These are phyloP conservation scores for Carlito syrichta DNA, from an alignment of 2,113 vertebrate species.

Conservation along the genomic window DNA sequence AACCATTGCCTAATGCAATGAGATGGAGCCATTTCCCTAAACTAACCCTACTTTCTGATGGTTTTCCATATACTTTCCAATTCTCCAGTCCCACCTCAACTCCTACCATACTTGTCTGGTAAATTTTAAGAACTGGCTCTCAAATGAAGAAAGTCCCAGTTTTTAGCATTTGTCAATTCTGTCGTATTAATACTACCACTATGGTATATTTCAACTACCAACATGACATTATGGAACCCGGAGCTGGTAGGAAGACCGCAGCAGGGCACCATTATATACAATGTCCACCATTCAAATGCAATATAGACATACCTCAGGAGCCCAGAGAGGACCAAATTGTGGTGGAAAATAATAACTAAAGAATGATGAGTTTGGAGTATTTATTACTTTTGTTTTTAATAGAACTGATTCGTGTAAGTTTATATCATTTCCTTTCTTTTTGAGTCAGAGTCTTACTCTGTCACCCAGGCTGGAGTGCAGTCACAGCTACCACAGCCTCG, in stretches of 20 bases:
- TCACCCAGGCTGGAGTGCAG: too few species aligned
- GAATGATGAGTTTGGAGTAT: neutral
- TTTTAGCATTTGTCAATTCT: neutral
- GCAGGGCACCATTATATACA: neutral
- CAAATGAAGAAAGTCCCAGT: neutral
- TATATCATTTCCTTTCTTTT: too few species aligned
- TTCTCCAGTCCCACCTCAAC: neutral
- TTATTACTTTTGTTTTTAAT: neutral
- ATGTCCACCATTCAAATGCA: neutral
- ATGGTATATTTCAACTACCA: neutral
- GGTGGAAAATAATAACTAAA: neutral
- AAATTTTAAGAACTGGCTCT: neutral
- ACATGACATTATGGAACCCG: rapidly evolving
- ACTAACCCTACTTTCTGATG: too few species aligned
- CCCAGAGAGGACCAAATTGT: neutral
- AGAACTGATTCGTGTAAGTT: neutral
- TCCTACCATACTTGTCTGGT: neutral
- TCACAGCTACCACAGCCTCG: too few species aligned
- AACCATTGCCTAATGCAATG: neutral
- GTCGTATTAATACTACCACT: neutral
- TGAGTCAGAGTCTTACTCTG: too few species aligned
- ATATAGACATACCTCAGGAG: neutral
- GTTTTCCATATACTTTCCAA: neutral
- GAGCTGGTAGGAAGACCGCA: neutral
- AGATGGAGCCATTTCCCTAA: neutral